Base-by-base conservation (phyloP, 2,113 vertebrate genomes). In the Bubo blakistoni region DNA sequence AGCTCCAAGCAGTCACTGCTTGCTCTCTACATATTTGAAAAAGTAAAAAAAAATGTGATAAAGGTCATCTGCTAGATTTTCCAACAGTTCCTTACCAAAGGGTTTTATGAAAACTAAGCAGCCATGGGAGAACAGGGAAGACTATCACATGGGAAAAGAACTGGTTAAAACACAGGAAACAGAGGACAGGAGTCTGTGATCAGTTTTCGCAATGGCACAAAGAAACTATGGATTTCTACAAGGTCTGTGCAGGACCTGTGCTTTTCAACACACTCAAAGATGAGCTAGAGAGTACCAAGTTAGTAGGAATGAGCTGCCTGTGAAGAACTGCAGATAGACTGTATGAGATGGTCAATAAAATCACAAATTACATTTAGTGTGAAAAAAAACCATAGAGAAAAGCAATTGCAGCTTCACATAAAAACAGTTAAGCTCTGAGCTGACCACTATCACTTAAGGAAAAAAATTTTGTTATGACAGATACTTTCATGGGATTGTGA, bases 21-120 rank as follows among this genome's bases (percentile, higher is more conserved):
- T 95, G 46, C 40, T 55, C 34, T 72, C 14, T 55, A 74, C 2
- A 4, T 52, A 47, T 16, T 78, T 80, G 26, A 61, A 65, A 86
- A 61, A 38, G 8, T 7, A 1, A 29, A 12, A 3, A 7, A 6
- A 46, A 25, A 66, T 0, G 9, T 25, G 29, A 24, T 61, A n/a
- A 49, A 69, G 11, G 8, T 46, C 36, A 61, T 32, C n/a, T 73
- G 49, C 67, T 30, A 73, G 24, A 27, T 83, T 86, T 92, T 76
- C 54, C 71, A 79, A 51, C 15, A 76, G 38, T 57, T 80, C 24
- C 44, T 91, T 72, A 79, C 13, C 20, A 40, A 82, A 61, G 14
- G 2, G 24, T 77, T 72, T 88, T 77, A 82, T 19, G 27, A 84
- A 88, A 94, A 81, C 34, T 51, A 86, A 55, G 32, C 24, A 84